Base-by-base conservation (phyloP, 1,140 invertebrate genomes). In the Pogonomyrmex barbatus region DNA sequence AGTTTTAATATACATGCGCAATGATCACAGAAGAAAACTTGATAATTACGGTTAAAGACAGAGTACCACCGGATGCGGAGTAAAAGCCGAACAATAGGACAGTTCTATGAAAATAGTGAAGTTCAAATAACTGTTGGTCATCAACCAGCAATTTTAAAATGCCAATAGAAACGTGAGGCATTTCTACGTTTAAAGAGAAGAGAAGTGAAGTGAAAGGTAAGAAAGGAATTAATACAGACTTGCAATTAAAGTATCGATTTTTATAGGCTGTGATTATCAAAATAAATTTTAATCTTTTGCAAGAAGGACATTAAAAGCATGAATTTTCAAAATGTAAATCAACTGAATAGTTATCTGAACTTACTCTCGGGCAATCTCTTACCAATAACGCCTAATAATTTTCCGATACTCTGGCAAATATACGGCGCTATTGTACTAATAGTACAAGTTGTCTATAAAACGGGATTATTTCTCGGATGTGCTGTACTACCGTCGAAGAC, bases 291-390 rank as follows among this genome's bases (percentile, higher is more conserved):
- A 45, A 4, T 45, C 42, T 8, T 45, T 8, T 17, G 6, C 30
- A 17, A 39, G 42, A 45, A 17, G 3, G 2, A 67, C 2, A 45
- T 45, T 0, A 6, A 17, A 39, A 47, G 8, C 4, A 91, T 91
- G 81, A 54, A 91, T 60, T 92, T 91, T 63, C 58, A 33, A 78
- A 89, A 39, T 8, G 58, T 83, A 2, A 93, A 87, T 63, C 47
- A 24, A 5, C 70, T 88, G 0, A 91, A 90, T 50, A 56, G 60
- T 9, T 6, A 71, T 0, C 2, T 85, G 0, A 90, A 90, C 39
- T 12, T 24, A 0, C 0, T 89, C 0, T 86, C 88, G 4, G 89
- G 88, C 0, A 91, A 92, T 54, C 9, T 85, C 9, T 60, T 91
- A 12, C 89, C 91, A 0, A 10, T 88, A 9, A 58, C 52, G 5